Evolutionary conservation across 2,113 vertebrate species (phyloP), one percentile per base, ranked within the genome.

Genomic region (Etia nguti): DNA sequence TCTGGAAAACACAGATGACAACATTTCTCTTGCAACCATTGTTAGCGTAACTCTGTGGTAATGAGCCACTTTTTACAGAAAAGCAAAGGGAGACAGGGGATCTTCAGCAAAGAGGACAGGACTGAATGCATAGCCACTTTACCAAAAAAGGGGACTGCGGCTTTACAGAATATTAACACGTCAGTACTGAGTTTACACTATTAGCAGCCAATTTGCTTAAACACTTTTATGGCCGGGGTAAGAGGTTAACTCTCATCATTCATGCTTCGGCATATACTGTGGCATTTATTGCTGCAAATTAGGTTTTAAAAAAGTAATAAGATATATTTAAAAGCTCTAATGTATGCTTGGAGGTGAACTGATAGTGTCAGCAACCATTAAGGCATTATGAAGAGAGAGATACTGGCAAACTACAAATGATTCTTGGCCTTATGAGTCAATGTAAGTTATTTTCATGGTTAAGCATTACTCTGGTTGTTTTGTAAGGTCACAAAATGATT

Each of bases 231-330:
- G 56, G 65, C 56, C 4, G 56, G 88, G 85, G 54, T 70, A 84
- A 90, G 85, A 92, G 85, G 90, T 92, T 90, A 93, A 94, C 82
- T 81, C 31, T 87, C 73, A 89, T 90, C 81, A 87, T 89, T 92
- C 81, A 92, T 92, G 92, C 81, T 50, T 41, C 62, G 52, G 68
- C 86, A 92, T 81, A 89, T 62, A 81, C 56, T 85, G 41, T 70
- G 24, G 41, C 65, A 84, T 83, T 88, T 92, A 91, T 80, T 31
- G 36, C 60, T 56, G 31, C 84, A 93, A 86, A 86, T 91, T 88
- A 87, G 29, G 60, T 60, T 86, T 70, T 6, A 79, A 87, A 87
- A 83, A 82, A 65, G 22, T 73, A 88, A 89, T 84, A 73, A 81
- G 80, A 79, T 83, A 31, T 73, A 86, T 88, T 92, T 89, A 89